Evolutionary conservation across 2,113 vertebrate genomes (phyloP), one percentile per base, ranked within the genome.

Genomic region (Micromys minutus): DNA sequence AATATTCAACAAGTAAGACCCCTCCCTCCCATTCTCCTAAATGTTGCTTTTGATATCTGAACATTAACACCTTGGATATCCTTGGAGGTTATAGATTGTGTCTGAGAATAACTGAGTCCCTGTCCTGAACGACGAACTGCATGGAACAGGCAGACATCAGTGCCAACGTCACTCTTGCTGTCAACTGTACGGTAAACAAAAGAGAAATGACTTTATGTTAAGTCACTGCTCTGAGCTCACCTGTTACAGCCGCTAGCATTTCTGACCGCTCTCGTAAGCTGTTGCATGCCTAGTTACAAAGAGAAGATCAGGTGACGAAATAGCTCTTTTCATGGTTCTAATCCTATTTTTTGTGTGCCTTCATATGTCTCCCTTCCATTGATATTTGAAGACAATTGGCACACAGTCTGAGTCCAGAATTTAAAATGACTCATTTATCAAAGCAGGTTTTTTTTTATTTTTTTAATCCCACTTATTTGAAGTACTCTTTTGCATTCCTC

Each of bases 371-470:
- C 90, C 45, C 42, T 97, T 91, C 75, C 55, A 88, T 31, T 95
- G 94, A 94, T 90, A 76, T 94, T 89, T 88, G 74, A 96, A 87
- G 71, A 95, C 47, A 95, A 80, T 95, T 79, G 63, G 81, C 87
- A 87, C 87, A 89, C 71, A 93, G 31, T 76, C 39, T 90, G 57
- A 95, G 86, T 50, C 34, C 76, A 57, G 92, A 96, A 94, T 91
- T 96, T 90, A 94, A 87, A 95, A 84, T 31, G 72, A 63, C 52
- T 94, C 59, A 72, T 92, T 34, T 94, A 87, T 92, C 69, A 95
- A 90, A 97, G 79, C 81, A 55, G 65, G n/a, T 26, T 50, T 50
- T 50, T 50, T 50, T 50, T 50, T 50, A 10, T 50, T 50, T 50
- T 50, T 50, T 50, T 19, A 21, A 4, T 7, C 19, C 4, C n/a